Conservation (phyloP, 2,797 vertebrate genomes). For the Chaunax sp. region DNA sequence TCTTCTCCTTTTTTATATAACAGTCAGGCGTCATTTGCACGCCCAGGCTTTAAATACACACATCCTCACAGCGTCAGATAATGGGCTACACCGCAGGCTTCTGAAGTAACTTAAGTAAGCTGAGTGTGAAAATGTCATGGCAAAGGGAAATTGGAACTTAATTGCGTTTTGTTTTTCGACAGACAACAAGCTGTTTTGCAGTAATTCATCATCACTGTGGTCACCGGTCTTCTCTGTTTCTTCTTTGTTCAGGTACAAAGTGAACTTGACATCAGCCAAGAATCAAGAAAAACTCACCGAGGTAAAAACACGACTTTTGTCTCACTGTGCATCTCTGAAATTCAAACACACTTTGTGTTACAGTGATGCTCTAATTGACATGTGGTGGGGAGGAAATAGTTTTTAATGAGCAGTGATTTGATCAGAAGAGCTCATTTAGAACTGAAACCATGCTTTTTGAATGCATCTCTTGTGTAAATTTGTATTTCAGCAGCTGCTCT, state of each 20-base stretch:
- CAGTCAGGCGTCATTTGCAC: constrained; percentile 40
- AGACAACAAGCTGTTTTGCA: constrained; percentile 8
- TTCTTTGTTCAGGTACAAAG: constrained; percentile 86
- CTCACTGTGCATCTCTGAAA: background rate
- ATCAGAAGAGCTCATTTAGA: constrained; percentile 1
- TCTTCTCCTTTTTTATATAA: constrained; percentile 16
- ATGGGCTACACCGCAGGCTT: constrained; percentile 45
- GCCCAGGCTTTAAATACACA: constrained; percentile 37
- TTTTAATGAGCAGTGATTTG: background rate
- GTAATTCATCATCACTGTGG: constrained; percentile 16
- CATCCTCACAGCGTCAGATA: constrained; percentile 27
- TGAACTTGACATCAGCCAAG: constrained; percentile 91
- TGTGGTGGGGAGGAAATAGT: background rate
- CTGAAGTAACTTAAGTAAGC: constrained; percentile 39
- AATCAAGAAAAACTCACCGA: constrained; percentile 82
- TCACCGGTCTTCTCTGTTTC: constrained; percentile 14
- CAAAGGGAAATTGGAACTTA: constrained; percentile 31
- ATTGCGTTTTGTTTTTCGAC: constrained; percentile 25
- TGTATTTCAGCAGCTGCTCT: constrained; percentile 8
- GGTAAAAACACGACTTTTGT: constrained; percentile 77
- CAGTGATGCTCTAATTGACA: background rate
- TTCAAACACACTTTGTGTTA: constrained; percentile 3
- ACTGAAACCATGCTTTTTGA: constrained; percentile 6
- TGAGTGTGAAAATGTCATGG: constrained; percentile 18
- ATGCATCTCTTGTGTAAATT: constrained; percentile 4